Evolutionary conservation across 2,888 invertebrate species (phyloP).

Genomic region (Platycheirus albimanus): DNA sequence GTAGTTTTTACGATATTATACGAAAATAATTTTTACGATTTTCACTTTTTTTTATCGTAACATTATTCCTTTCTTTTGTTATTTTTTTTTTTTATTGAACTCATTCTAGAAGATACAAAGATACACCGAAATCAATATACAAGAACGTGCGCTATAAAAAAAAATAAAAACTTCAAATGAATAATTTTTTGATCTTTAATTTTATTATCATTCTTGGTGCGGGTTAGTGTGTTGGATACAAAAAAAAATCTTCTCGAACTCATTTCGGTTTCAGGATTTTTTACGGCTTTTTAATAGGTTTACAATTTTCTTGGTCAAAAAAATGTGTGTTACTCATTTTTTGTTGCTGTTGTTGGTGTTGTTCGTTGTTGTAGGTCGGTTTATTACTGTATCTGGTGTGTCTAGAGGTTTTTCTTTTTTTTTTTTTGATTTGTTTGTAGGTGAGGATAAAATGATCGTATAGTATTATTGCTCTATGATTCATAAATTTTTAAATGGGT

Average conservation of each 20-base stretch:
- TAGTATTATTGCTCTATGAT: constrained; percentile 39
- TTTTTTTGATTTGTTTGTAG: constrained; percentile 10
- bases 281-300: constrained; percentile 71
- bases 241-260: constrained; percentile 54
- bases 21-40: constrained; percentile 56
- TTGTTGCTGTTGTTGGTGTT: constrained; percentile 5
- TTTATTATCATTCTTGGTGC: constrained; percentile 61
- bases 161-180: constrained; percentile 63
- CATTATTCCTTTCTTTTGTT: constrained; percentile 20
- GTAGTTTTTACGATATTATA: constrained; percentile 38
- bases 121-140: constrained; percentile 58
- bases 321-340: constrained; percentile 38
- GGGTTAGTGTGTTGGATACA: constrained; percentile 41
- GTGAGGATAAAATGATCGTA: constrained; percentile 49
- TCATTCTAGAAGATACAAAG: constrained; percentile 53
- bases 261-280: constrained; percentile 54
- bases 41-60: constrained; percentile 41
- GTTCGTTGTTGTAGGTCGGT: constrained; percentile 49
- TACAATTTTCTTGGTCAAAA: constrained; percentile 62
- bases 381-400: constrained; percentile 56
- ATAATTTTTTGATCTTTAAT: constrained; percentile 71
- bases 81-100: constrained; percentile 16
- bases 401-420: constrained; percentile 42
- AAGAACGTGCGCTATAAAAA: no score
- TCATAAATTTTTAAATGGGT: constrained; percentile 60